Conservation (phyloP, 1,140 invertebrate species). For the Drosophila arawakana region DNA sequence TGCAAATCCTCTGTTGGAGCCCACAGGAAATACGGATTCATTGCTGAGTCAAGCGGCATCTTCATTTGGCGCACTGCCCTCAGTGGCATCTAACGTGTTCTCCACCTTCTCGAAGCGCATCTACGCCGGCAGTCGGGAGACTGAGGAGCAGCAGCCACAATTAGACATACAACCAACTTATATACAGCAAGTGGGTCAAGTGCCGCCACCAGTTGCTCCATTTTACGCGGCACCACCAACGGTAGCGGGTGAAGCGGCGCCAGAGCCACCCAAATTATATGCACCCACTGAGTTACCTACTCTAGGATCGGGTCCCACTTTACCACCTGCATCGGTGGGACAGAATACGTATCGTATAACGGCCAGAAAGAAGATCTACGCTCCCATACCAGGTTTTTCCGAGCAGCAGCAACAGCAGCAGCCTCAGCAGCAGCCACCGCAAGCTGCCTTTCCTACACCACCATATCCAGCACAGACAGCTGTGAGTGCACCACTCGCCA, state of each 20-base stretch:
- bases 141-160: constrained; percentile 54
- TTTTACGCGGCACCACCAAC: constrained; percentile 63
- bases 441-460: constrained; percentile 55
- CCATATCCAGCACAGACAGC: constrained; percentile 50
- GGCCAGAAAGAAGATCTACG: constrained; percentile 86
- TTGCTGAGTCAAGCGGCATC: constrained; percentile 85
- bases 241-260: constrained; percentile 29
- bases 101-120: constrained; percentile 86
- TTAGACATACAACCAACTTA: constrained; percentile 77
- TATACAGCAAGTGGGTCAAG: constrained; percentile 62
- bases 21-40: constrained; percentile 69
- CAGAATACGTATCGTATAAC: constrained; percentile 85
- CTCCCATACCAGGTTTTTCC: constrained; percentile 86
- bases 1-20: constrained; percentile 75
- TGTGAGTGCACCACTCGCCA: constrained; percentile 8
- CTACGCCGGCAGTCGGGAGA: constrained; percentile 62
- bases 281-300: constrained; percentile 72
- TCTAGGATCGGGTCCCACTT: constrained; percentile 18
- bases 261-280: constrained; percentile 80
- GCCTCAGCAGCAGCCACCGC: constrained; percentile 18
- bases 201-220: constrained; percentile 31
- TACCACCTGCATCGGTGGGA: constrained; percentile 71
- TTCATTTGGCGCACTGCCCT: constrained; percentile 86
- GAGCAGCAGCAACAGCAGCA: constrained; percentile 48
- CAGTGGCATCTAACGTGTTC: constrained; percentile 86